These are phyloP conservation scores for Sylvilagus floridanus DNA, from an alignment of 2,797 vertebrate species.

Conservation along the genomic window DNA sequence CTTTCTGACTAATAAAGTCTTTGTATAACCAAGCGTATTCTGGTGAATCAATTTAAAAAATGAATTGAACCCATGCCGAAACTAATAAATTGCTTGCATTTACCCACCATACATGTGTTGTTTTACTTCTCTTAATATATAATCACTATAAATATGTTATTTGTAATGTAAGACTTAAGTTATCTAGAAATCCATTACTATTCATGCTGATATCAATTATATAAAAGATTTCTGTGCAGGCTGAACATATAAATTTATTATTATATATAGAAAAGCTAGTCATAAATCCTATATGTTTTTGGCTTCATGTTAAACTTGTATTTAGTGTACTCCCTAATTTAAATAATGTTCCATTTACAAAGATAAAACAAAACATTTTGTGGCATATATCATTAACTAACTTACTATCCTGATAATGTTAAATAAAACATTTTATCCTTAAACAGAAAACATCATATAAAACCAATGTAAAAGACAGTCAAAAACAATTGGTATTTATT, in stretches of 20 bases:
- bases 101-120: constrained; percentile 51
- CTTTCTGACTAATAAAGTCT: constrained; percentile 37
- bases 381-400: constrained; percentile 52
- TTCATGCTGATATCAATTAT: constrained; percentile 73
- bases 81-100: constrained; percentile 73
- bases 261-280: constrained; percentile 49
- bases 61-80: constrained; percentile 77
- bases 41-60: constrained; percentile 53
- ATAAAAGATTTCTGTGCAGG: constrained; percentile 71
- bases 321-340: constrained; percentile 61
- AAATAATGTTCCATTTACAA: constrained; percentile 68
- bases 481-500: background rate
- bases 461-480: background rate
- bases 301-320: constrained; percentile 59
- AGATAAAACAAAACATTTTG: constrained; percentile 15
- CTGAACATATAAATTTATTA: constrained; percentile 71
- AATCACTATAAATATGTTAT: constrained; percentile 76
- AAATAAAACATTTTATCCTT: constrained; percentile 24
- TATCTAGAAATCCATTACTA: constrained; percentile 68
- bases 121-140: constrained; percentile 70
- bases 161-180: constrained; percentile 72
- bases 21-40: constrained; percentile 18
- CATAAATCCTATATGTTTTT: constrained; percentile 51
- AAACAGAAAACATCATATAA: background rate
- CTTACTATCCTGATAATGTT: constrained; percentile 12